phyloP scores from a whole-genome alignment of 2,797 vertebrate species.

The Notamacropus eugenii region DNA sequence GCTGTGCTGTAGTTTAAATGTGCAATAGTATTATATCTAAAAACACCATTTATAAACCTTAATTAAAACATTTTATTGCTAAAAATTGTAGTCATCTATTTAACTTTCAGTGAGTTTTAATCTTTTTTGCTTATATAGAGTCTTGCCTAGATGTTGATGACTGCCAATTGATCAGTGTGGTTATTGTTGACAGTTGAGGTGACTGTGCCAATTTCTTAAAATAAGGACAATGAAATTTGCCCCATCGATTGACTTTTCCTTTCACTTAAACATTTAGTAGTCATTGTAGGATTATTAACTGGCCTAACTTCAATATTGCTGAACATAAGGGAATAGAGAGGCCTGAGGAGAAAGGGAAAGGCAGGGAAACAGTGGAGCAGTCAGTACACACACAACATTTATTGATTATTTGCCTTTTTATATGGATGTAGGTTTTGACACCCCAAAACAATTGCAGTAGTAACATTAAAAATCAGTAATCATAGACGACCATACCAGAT shows the following conservation, averaged over 20 bases:
- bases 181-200: not conserved
- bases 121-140: not conserved
- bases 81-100: not conserved
- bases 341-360: not conserved
- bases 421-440: not conserved
- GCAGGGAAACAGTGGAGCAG: not conserved
- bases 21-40: not conserved
- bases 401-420: not conserved
- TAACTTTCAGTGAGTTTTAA: not conserved
- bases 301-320: not conserved
- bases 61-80: not conserved
- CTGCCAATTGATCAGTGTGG: not conserved
- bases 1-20: too few species aligned
- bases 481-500: not conserved
- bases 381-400: not conserved
- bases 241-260: not conserved
- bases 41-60: not conserved
- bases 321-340: not conserved
- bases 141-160: too few species aligned
- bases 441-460: not conserved
- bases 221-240: not conserved
- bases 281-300: not conserved
- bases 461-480: not conserved
- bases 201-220: not conserved
- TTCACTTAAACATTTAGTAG: not conserved